Base-by-base conservation (phyloP, 2,113 vertebrate genomes). In the Trinectes maculatus region DNA sequence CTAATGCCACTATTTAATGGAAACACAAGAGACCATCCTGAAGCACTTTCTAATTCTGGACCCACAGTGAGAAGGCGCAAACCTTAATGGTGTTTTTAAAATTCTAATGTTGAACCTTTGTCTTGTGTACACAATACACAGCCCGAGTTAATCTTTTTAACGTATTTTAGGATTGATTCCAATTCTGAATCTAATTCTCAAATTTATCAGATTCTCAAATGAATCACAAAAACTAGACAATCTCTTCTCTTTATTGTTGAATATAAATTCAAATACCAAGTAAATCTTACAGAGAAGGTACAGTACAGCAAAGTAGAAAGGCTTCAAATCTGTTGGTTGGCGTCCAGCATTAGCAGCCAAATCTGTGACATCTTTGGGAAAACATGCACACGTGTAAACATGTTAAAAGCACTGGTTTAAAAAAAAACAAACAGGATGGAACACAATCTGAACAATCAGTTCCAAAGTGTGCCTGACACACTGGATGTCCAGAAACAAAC, bases 231-330 rank as follows among this genome's bases (percentile, higher is more conserved):
- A 80, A 47, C 0, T 71, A 77, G 22, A 78, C 24, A 77, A 87
- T 75, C 12, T 65, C 65, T n/a, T n/a, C 36, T 86, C 42, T 91
- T 90, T 91, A 90, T 88, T 91, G 62, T 64, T 55, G 60, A 80
- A 85, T 90, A 87, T 63, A 89, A 63, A 83, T 74, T 7, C 83
- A 34, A 83, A 43, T 47, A 76, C 68, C 53, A 77, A 49, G 71
- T n/a, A 29, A 68, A 71, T 79, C 66, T 63, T 70, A 84, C 82
- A 86, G 55, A 64, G 62, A 67, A 52, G 69, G 54, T 69, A 85
- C 71, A 80, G 56, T 62, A 80, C 57, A 86, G 52, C 57, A 74
- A 71, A 78, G 61, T 62, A 78, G 56, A 37, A 55, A 82, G 58
- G 64, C 67, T 65, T 71, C 29, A n/a, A 71, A 75, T 58, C 57